Base-by-base conservation (phyloP, 2,113 vertebrate species). In the Chamaetylas fuelleborni region DNA sequence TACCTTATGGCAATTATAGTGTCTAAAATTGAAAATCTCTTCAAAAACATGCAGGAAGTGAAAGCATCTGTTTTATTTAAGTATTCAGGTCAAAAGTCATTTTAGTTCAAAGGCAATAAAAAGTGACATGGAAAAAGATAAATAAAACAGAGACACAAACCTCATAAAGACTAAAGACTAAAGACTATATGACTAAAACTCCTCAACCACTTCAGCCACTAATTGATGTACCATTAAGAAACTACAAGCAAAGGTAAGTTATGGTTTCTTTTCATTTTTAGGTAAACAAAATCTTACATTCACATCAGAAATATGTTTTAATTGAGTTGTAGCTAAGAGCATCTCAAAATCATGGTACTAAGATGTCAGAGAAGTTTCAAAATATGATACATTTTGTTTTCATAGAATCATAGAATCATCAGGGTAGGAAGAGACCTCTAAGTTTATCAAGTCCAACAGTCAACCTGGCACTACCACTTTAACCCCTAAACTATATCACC, bases 331-430 rank as follows among this genome's bases (percentile, higher is more conserved):
- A 1, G 2, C 8, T 69, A 58, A 56, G 2, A 78, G 1, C 42
- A 48, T 87, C 45, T 48, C 28, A 64, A 64, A 81, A 65, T 48
- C 12, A 81, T 22, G 15, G 13, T 43, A 34, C 4, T 48, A 53
- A 92, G 31, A 77, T 38, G 9, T 29, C 17, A 79, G 12, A 91
- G 6, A 76, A 80, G 47, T 91, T 73, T 51, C 17, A 79, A 83
- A 83, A 33, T 18, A 25, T 17, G 8, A 20, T 45, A 14, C 3
- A 8, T 77, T 88, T 88, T 50, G 42, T 60, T 66, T 53, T 51
- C 23, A 66, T 5, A 33, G 10, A 43, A 9, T 18, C 31, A 50
- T 31, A 12, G 48, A 42, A 6, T 50, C 0, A 0, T 56, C 15
- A 38, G 8, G 5, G 13, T 28, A 38, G 13, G 15, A 51, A 65